Evolutionary conservation across 2,888 invertebrate genomes (phyloP).

Genomic region (Nephrotoma guestfalica): DNA sequence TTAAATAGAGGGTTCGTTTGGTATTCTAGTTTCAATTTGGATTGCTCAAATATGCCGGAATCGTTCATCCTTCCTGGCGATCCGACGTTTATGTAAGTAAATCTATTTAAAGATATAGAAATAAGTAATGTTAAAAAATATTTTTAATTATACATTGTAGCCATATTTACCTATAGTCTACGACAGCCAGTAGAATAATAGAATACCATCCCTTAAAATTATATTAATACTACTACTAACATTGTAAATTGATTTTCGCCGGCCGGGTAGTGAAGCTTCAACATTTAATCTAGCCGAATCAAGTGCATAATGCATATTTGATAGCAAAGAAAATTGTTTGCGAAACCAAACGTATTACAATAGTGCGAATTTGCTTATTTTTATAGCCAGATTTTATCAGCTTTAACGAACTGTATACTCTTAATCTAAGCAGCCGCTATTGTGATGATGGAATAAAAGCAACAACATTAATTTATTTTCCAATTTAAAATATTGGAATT

Average conservation of each 20-base stretch:
- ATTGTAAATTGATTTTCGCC: no score
- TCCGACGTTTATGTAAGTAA: conserved; percentile 6
- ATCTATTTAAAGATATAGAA: neutral
- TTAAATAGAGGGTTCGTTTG: neutral
- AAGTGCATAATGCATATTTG: no score
- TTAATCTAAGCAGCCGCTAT: no score
- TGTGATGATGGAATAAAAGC: neutral
- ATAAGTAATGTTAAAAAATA: neutral
- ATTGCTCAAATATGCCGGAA: neutral
- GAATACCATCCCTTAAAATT: conserved; percentile 6
- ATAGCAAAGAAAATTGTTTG: no score
- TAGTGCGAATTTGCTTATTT: no score
- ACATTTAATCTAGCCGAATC: no score
- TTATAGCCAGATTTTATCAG: no score
- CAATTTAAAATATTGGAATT: neutral
- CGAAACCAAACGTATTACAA: no score
- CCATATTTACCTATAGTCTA: conserved; percentile 5
- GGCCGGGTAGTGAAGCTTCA: no score
- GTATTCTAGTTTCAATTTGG: neutral
- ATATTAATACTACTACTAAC: no score
- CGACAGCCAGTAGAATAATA: conserved; percentile 2
- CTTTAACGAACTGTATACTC: no score
- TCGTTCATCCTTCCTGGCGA: conserved; percentile 1
- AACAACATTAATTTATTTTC: neutral
- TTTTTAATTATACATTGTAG: neutral